Percentiles rank a stretch among this genome's conserved stretches.
These are phyloP conservation scores for Stylophora pistillata DNA, from an alignment of 64 coral and sea anemone species.

Conservation along the genomic window DNA sequence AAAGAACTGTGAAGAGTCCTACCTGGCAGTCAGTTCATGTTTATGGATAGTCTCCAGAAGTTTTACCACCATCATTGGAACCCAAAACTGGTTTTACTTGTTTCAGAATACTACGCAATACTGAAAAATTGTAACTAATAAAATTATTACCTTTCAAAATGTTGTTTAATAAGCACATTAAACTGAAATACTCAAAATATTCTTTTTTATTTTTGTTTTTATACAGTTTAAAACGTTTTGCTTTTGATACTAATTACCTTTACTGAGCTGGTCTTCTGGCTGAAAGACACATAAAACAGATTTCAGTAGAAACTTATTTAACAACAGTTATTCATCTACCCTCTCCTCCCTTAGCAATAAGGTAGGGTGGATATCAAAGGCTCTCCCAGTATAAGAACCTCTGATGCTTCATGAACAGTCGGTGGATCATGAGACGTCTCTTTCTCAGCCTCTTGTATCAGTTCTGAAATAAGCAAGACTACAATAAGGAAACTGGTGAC, in stretches of 20 bases:
- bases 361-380: background rate
- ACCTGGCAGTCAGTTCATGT: background rate
- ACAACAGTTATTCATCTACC: too few species aligned
- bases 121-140: background rate
- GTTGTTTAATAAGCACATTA: background rate
- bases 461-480: background rate
- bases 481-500: too few species aligned
- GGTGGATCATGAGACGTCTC: background rate
- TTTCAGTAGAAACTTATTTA: too few species aligned
- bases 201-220: too few species aligned
- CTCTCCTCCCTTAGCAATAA: too few species aligned
- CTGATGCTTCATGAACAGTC: background rate
- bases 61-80: background rate
- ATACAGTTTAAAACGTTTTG: too few species aligned
- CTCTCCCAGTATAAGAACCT: background rate
- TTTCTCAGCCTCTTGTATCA: conserved; percentile 25
- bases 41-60: background rate
- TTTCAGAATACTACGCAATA: background rate
- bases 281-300: too few species aligned
- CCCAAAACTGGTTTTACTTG: background rate
- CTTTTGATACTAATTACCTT: too few species aligned
- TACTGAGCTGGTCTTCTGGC: too few species aligned
- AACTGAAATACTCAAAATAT: too few species aligned
- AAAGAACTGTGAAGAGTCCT: too few species aligned
- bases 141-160: too few species aligned